Evolutionary conservation across 2,113 vertebrate species (phyloP).

Genomic region (Psilopogon haemacephalus): DNA sequence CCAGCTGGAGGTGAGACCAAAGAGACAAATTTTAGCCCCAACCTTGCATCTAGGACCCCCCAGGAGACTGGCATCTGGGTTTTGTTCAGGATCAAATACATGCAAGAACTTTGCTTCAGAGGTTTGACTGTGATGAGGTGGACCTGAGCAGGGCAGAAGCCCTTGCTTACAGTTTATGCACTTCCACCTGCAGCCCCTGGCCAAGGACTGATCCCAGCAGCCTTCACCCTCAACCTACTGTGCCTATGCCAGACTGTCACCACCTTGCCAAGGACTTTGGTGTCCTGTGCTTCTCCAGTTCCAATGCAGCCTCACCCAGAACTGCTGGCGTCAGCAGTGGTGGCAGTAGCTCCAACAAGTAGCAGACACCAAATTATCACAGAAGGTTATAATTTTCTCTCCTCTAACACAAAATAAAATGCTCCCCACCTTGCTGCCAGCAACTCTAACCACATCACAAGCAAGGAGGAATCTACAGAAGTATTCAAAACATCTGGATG

Average conservation of each 20-base stretch:
- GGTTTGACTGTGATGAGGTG: neutral
- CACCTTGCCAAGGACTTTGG: neutral
- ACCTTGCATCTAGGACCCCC: neutral
- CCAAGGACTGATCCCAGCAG: neutral
- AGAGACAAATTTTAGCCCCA: neutral
- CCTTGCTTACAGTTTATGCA: rapidly evolving
- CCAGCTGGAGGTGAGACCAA: neutral
- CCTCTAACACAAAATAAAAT: neutral
- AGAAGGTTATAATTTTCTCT: neutral
- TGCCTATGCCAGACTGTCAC: rapidly evolving
- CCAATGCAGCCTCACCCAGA: neutral
- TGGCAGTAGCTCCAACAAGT: neutral
- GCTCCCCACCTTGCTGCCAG: constrained; percentile 21
- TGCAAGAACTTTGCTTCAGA: neutral
- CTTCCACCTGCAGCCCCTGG: neutral
- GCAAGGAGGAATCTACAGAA: constrained; percentile 51
- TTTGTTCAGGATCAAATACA: neutral
- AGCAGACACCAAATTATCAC: neutral
- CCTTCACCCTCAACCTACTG: neutral
- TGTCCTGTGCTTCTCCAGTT: neutral
- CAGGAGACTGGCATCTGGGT: rapidly evolving
- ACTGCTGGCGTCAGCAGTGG: neutral
- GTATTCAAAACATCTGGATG: constrained; percentile 65
- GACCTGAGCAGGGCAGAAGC: neutral
- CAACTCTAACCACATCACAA: constrained; percentile 63